Conservation (phyloP, 2,888 invertebrate genomes). For the Ischnus inquisitorius region DNA sequence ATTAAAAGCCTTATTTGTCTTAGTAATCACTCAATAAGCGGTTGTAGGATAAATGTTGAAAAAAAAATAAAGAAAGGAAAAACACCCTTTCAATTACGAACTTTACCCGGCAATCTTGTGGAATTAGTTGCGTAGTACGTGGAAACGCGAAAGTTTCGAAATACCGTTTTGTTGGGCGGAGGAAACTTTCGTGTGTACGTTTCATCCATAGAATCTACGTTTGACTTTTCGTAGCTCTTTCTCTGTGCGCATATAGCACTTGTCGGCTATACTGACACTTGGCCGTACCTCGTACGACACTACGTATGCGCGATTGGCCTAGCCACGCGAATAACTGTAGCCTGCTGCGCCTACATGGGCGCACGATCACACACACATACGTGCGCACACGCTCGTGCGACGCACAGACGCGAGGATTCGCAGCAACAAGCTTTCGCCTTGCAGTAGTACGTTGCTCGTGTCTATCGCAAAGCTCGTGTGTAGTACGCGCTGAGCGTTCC, state of each 20-base stretch:
- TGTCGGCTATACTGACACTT: constrained; percentile 44
- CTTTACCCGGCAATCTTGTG: background rate
- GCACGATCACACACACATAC: background rate
- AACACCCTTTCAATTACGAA: background rate
- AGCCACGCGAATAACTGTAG: constrained; percentile 3
- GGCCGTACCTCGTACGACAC: constrained; percentile 16
- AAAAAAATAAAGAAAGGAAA: background rate
- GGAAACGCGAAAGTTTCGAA: constrained; percentile 4
- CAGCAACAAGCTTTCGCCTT: constrained; percentile 44
- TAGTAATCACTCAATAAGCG: too few species aligned
- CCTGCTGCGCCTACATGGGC: background rate
- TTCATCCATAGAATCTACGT: background rate
- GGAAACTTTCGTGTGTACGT: background rate
- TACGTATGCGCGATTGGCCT: background rate
- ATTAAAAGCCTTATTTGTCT: too few species aligned
- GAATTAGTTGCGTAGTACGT: background rate
- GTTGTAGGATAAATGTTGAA: too few species aligned
- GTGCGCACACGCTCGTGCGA: constrained; percentile 1
- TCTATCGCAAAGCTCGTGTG: constrained; percentile 31
- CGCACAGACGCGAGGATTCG: constrained; percentile 16
- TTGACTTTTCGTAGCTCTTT: constrained; percentile 36
- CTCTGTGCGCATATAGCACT: constrained; percentile 29
- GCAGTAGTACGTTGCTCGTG: constrained; percentile 2
- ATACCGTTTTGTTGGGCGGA: background rate
- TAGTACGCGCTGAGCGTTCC: constrained; percentile 30